Percentiles rank a stretch among this genome's conserved stretches.
These are phyloP conservation scores for Peromyscus californicus DNA, from an alignment of 2,113 vertebrate species.

Conservation along the genomic window DNA sequence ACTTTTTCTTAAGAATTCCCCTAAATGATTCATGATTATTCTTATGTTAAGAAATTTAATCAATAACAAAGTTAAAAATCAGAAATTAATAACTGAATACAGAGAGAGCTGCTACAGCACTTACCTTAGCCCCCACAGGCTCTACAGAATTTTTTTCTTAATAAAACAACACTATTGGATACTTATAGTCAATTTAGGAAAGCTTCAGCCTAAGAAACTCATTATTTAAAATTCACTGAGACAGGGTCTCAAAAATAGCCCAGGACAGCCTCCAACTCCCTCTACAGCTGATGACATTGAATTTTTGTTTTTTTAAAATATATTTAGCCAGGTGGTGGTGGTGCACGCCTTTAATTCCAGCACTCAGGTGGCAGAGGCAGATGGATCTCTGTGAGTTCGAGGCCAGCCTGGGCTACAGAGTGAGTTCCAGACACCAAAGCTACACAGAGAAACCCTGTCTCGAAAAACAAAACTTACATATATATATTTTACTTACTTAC, in stretches of 20 bases:
- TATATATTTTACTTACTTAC: too few relatives aligned
- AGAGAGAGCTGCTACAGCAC: not conserved
- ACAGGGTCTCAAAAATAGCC: not conserved
- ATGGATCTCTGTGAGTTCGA: too few relatives aligned
- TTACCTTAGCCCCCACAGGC: not conserved
- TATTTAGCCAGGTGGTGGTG: too few relatives aligned
- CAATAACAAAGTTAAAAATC: conserved; percentile 25
- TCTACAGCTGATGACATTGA: not conserved
- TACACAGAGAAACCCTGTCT: too few relatives aligned
- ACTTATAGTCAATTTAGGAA: not conserved
- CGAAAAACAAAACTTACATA: not conserved
- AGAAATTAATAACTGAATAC: conserved; percentile 31
- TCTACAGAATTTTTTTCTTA: not conserved
- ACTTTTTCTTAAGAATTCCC: conserved; percentile 42
- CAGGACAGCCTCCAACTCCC: not conserved
- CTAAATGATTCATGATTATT: conserved; percentile 40
- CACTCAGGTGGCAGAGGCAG: too few relatives aligned
- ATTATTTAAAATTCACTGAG: not conserved
- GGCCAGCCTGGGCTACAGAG: too few relatives aligned
- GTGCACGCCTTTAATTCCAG: too few relatives aligned
- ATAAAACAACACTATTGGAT: conserved; percentile 25
- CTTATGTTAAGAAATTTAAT: conserved; percentile 47
- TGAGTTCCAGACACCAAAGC: too few relatives aligned
- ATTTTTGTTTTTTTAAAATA: not conserved
- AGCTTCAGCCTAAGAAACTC: not conserved